Evolutionary conservation across 2,888 invertebrate genomes (phyloP).

Genomic region (Andrena haemorrhoa): DNA sequence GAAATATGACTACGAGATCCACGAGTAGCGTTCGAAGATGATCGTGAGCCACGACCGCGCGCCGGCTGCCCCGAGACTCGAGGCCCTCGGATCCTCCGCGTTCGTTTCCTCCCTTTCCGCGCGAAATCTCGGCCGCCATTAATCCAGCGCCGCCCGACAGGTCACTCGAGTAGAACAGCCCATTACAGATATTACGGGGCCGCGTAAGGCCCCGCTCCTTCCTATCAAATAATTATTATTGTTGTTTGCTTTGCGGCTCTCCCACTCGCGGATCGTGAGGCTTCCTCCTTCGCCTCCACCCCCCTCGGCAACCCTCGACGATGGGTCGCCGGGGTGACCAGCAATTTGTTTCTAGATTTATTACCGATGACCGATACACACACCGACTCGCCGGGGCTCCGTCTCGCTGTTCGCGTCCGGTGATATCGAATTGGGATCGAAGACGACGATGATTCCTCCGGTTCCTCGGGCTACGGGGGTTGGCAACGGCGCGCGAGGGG

Average conservation of each 20-base stretch:
- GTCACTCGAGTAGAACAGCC: slow-evolving; percentile 84
- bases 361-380: slow-evolving; percentile 84
- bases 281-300: slow-evolving; percentile 31
- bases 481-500: slow-evolving; percentile 44
- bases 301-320: slow-evolving; percentile 16
- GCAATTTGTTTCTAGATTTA: slow-evolving; percentile 84
- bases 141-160: slow-evolving; percentile 83
- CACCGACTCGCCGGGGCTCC: slow-evolving; percentile 33
- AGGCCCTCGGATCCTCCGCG: slow-evolving; percentile 21
- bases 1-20: slow-evolving; percentile 49
- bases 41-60: slow-evolving; percentile 70
- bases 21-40: slow-evolving; percentile 21
- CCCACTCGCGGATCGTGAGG: slow-evolving; percentile 18
- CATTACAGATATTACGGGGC: slow-evolving; percentile 83
- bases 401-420: slow-evolving; percentile 44
- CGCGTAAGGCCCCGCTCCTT: slow-evolving; percentile 62
- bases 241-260: slow-evolving; percentile 83
- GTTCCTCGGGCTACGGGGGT: slow-evolving; percentile 48
- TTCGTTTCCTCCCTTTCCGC: slow-evolving; percentile 72
- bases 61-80: slow-evolving; percentile 46
- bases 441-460: slow-evolving; percentile 14
- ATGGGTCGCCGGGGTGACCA: slow-evolving; percentile 74
- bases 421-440: slow-evolving; percentile 80
- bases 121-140: slow-evolving; percentile 84
- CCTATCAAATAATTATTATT: slow-evolving; percentile 85